Percentiles rank a stretch among this genome's conserved stretches.
phyloP scores from a whole-genome alignment of 2,113 vertebrate genomes.

The Lophius piscatorius region DNA sequence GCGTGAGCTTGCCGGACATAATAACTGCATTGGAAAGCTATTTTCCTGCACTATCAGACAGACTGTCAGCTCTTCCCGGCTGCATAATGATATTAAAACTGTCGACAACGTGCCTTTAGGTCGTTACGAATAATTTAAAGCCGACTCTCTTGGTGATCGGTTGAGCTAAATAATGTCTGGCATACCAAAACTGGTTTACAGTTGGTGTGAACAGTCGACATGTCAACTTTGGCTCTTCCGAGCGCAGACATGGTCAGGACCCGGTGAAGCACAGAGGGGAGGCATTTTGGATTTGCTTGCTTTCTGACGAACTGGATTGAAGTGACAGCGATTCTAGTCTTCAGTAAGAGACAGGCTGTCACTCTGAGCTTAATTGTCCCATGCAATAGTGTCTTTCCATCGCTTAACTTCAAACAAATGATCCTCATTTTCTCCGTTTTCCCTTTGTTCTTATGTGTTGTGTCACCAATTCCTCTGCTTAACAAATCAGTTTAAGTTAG shows the following conservation, averaged over 20 bases:
- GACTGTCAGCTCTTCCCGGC: slow-evolving; percentile 61
- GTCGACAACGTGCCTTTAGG: slow-evolving; percentile 66
- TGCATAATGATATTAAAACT: slow-evolving; percentile 65
- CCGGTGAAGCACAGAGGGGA: slow-evolving; percentile 72
- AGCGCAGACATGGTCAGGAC: slow-evolving; percentile 77
- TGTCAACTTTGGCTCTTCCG: slow-evolving; percentile 78
- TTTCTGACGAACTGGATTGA: slow-evolving; percentile 60
- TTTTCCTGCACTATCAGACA: slow-evolving; percentile 20
- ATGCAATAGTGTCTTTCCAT: slow-evolving; percentile 18
- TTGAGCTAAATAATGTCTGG: slow-evolving; percentile 38
- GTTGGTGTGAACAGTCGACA: slow-evolving; percentile 76
- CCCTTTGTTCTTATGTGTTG: slow-evolving; percentile 69
- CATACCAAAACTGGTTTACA: slow-evolving; percentile 70
- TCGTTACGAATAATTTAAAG: slow-evolving; percentile 56
- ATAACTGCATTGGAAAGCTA: slow-evolving; percentile 16
- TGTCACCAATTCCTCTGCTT: slow-evolving; percentile 34
- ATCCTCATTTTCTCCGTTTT: slow-evolving; percentile 44
- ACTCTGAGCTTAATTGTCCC: slow-evolving; percentile 2
- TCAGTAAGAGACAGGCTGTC: slow-evolving; percentile 23
- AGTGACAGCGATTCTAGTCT: slow-evolving; percentile 66
- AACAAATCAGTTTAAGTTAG: slow-evolving; percentile 23
- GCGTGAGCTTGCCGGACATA: slow-evolving; percentile 44
- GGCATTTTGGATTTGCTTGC: slow-evolving; percentile 77
- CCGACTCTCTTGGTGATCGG: slow-evolving; percentile 48
- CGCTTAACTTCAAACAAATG: slow-evolving; percentile 41